Conservation (phyloP, 2,888 invertebrate species). For the Formica aserva region DNA sequence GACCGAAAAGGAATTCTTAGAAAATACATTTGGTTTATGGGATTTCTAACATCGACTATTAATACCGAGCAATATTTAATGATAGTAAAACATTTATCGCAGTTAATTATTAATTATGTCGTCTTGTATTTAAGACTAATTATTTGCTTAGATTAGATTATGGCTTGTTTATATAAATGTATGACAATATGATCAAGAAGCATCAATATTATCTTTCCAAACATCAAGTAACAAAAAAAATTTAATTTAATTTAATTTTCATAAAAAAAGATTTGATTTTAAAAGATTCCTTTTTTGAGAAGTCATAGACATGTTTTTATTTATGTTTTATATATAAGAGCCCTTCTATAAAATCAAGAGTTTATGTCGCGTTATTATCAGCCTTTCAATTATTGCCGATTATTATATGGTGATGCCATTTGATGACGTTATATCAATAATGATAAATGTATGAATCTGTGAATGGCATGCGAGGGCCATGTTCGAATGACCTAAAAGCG, state of each 20-base stretch:
- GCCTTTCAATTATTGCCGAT: conserved; percentile 50
- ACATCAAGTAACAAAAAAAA: background rate
- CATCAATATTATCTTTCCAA: background rate
- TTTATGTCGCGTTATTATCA: conserved; percentile 8
- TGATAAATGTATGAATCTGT: conserved; percentile 78
- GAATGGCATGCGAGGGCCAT: conserved; percentile 73
- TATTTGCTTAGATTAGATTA: background rate
- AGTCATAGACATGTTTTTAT: conserved; percentile 7
- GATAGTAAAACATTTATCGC: background rate
- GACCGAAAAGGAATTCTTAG: background rate
- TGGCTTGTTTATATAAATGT: background rate
- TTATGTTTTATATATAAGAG: conserved; percentile 12
- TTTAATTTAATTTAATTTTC: background rate
- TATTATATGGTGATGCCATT: conserved; percentile 45
- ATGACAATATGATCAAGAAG: background rate
- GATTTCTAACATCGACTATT: background rate
- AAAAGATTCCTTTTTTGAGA: background rate
- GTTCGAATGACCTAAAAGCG: conserved; percentile 49
- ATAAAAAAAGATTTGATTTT: background rate
- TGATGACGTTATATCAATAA: conserved; percentile 72
- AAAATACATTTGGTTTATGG: background rate
- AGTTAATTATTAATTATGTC: background rate
- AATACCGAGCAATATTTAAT: background rate
- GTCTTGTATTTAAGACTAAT: background rate
- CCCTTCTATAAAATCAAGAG: conserved; percentile 33